These are phyloP conservation scores for Pelmatolapia mariae DNA, from an alignment of 2,113 vertebrate genomes.

Conservation along the genomic window DNA sequence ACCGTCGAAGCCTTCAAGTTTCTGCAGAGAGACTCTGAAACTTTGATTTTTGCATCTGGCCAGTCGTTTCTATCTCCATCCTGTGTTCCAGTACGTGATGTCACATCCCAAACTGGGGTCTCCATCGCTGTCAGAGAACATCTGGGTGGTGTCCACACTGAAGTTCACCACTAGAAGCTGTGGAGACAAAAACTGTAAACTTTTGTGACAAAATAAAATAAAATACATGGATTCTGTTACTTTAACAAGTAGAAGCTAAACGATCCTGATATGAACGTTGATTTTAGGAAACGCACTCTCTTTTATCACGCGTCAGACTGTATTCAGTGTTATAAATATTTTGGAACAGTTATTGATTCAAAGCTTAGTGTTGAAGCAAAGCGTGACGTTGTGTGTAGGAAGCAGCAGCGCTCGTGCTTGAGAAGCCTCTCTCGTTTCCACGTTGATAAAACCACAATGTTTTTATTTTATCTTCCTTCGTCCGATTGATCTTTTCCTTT, in stretches of 20 bases:
- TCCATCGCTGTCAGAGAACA: accelerated
- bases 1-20: accelerated
- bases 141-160: not conserved
- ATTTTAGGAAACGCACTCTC: not conserved
- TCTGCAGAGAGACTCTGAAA: not conserved
- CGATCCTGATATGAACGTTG: not conserved
- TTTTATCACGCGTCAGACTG: accelerated
- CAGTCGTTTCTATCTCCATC: not conserved
- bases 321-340: not conserved
- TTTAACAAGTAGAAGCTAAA: not conserved
- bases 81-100: not conserved
- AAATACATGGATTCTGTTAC: accelerated
- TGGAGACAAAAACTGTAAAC: not conserved
- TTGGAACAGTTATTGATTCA: not conserved
- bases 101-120: not conserved
- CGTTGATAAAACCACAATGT: not conserved
- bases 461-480: not conserved
- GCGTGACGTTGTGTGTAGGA: accelerated
- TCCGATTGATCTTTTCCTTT: not conserved
- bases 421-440: not conserved
- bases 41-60: not conserved
- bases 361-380: not conserved
- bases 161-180: not conserved
- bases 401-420: accelerated
- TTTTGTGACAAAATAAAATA: not conserved